Conservation (phyloP, 2,113 vertebrate genomes). For the Lepus timidus region DNA sequence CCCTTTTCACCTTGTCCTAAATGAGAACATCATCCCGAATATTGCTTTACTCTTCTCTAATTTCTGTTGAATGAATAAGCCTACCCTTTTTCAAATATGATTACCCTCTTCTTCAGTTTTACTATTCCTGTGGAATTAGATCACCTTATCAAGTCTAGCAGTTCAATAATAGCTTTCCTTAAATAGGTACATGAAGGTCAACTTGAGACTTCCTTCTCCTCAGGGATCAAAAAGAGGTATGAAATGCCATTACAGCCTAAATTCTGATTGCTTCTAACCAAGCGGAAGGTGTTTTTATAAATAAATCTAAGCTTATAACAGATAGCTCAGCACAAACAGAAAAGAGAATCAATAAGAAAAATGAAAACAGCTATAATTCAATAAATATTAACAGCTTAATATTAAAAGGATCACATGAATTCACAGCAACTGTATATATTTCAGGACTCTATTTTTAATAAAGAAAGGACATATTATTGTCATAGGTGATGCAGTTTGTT, state of each 20-base stretch:
- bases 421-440: conserved; percentile 12
- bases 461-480: neutral
- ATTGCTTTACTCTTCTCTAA: conserved; percentile 62
- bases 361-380: conserved; percentile 36
- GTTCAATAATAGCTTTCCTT: conserved; percentile 76
- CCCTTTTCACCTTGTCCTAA: conserved; percentile 30
- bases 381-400: conserved; percentile 64
- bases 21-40: conserved; percentile 51
- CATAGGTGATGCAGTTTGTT: conserved; percentile 2
- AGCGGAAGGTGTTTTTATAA: conserved; percentile 65
- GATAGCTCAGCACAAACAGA: conserved; percentile 37
- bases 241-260: conserved; percentile 54
- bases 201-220: conserved; percentile 75
- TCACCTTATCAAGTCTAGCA: conserved; percentile 67
- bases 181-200: conserved; percentile 76
- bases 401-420: neutral
- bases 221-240: conserved; percentile 51
- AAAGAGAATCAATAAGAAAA: conserved; percentile 55
- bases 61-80: conserved; percentile 63
- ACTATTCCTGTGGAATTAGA: conserved; percentile 69
- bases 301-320: conserved; percentile 71
- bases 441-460: conserved; percentile 19
- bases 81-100: conserved; percentile 74
- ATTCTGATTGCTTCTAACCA: conserved; percentile 69
- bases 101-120: conserved; percentile 66